phyloP scores from a whole-genome alignment of 2,113 vertebrate genomes.

The Chamaea fasciata region DNA sequence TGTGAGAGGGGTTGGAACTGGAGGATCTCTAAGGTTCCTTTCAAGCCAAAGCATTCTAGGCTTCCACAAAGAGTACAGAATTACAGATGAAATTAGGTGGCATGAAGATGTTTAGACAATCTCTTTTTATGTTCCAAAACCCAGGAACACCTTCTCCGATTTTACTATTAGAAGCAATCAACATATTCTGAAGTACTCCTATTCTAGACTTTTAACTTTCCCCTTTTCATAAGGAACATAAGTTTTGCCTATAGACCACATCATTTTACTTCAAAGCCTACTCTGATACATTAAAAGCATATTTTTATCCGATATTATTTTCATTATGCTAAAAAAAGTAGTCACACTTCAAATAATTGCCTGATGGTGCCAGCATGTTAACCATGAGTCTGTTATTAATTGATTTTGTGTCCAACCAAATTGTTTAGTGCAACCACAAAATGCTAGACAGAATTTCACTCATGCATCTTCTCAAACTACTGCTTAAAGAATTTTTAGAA shows the following conservation, averaged over 20 bases:
- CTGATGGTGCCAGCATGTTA: constrained; percentile 29
- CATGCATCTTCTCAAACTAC: background rate
- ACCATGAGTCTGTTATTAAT: constrained; percentile 2
- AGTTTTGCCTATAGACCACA: background rate
- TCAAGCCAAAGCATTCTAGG: background rate
- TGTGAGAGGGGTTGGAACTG: background rate
- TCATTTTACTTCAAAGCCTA: background rate
- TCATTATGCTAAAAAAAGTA: background rate
- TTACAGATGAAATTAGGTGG: background rate
- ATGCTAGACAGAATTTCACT: background rate
- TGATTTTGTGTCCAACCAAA: background rate
- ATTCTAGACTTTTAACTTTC: background rate
- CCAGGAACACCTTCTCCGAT: background rate
- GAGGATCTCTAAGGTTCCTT: background rate
- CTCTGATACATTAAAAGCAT: background rate
- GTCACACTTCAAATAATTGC: background rate
- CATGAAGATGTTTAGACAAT: background rate
- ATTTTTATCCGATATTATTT: background rate
- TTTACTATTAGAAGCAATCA: background rate
- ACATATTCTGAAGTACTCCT: background rate
- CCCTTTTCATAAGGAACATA: background rate
- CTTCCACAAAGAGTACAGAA: background rate
- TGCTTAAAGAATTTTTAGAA: background rate
- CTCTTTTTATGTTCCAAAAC: background rate
- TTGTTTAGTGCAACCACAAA: background rate